phyloP scores from a whole-genome alignment of 2,113 vertebrate genomes.

The Xiphorhynchus elegans region DNA sequence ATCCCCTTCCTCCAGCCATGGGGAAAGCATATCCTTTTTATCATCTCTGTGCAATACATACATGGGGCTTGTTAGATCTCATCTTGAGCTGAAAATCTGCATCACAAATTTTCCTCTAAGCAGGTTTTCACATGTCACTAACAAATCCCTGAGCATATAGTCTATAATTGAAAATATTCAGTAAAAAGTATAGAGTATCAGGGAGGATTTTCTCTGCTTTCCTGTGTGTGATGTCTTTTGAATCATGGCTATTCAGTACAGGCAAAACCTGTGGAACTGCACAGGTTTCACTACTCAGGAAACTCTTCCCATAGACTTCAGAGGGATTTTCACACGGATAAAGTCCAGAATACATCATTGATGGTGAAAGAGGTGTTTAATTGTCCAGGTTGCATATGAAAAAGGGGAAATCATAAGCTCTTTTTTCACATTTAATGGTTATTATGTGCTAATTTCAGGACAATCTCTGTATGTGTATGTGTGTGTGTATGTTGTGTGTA shows the following conservation, averaged over 20 bases:
- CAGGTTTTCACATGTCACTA: not conserved
- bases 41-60: not conserved
- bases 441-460: not conserved
- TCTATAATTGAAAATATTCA: not conserved
- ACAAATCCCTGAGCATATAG: not conserved
- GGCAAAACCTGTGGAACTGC: not conserved
- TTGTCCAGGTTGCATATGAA: not conserved
- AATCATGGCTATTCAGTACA: not conserved
- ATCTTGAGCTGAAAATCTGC: not conserved
- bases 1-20: not conserved
- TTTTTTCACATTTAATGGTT: not conserved
- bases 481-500: not conserved
- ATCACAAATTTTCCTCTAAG: not conserved
- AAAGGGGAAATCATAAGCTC: not conserved
- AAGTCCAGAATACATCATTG: not conserved
- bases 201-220: not conserved
- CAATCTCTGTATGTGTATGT: not conserved
- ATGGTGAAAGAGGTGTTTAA: not conserved
- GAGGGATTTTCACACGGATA: not conserved
- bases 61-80: not conserved
- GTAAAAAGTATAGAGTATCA: not conserved
- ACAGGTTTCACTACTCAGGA: not conserved
- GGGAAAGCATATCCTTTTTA: not conserved
- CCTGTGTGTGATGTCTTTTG: not conserved
- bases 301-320: not conserved